A percentile compares a stretch with the other conserved stretches of the same genome.
These are phyloP conservation scores for Ptychodera flava DNA, from an alignment of 35 echinoderm and acorn worm species.

Conservation along the genomic window DNA sequence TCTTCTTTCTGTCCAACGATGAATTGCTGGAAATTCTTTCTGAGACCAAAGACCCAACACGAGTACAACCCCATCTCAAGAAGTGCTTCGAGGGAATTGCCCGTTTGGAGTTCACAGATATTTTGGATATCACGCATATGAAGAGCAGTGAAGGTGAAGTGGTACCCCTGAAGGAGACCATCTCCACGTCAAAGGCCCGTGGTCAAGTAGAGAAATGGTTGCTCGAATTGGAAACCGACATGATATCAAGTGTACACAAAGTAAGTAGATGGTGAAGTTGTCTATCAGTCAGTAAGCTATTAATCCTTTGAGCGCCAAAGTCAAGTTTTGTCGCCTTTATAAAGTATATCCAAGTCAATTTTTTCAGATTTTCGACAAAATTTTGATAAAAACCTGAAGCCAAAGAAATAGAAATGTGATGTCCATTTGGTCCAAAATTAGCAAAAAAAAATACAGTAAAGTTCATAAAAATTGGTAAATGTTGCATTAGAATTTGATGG, in stretches of 20 bases:
- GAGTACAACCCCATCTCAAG: slow-evolving; percentile 99
- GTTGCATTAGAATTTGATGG: too few relatives aligned
- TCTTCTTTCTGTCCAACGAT: slow-evolving; percentile 99
- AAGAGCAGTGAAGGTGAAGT: slow-evolving; percentile 99
- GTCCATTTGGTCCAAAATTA: too few relatives aligned
- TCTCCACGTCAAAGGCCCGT: slow-evolving; percentile 94
- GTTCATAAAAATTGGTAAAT: too few relatives aligned
- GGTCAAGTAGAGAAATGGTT: slow-evolving; percentile 99
- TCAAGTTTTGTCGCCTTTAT: too few relatives aligned
- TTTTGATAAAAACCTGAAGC: too few relatives aligned
- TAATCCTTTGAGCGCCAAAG: too few relatives aligned
- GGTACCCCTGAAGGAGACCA: slow-evolving; percentile 71
- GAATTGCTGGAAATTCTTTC: slow-evolving; percentile 97
- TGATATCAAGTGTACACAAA: slow-evolving; percentile 90
- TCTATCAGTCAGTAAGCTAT: too few relatives aligned
- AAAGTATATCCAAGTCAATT: too few relatives aligned
- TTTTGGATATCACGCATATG: slow-evolving; percentile 98
- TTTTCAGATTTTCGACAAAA: too few relatives aligned
- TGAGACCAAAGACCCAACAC: slow-evolving; percentile 96
- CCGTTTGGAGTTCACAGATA: slow-evolving; percentile 90
- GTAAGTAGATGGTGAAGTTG: too few relatives aligned
- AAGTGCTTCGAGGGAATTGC: slow-evolving; percentile 99
- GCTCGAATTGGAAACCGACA: slow-evolving; percentile 67
- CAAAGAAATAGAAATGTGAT: too few relatives aligned
- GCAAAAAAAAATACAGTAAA: too few relatives aligned